Base-by-base conservation (phyloP, 2,797 vertebrate genomes). In the Halcyon smyrnensis region DNA sequence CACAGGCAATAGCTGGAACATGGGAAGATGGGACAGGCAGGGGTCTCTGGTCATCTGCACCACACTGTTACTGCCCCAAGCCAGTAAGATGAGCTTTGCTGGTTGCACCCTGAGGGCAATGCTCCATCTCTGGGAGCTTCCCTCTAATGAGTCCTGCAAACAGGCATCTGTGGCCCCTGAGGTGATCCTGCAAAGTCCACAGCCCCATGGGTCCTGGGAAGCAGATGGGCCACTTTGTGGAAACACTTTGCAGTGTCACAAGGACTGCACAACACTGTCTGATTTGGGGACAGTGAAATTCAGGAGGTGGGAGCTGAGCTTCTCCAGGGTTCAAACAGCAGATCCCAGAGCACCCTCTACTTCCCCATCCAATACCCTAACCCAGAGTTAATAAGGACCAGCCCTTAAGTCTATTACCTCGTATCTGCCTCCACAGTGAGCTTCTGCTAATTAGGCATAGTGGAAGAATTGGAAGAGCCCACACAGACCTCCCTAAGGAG, bases 381-480 rank as follows among this genome's bases (percentile, higher is more conserved):
- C 19, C 28, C 23, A 28, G 59, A 73, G 48, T 34, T 82, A 74
- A 74, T 36, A 41, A 93, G 21, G 28, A 53, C n/a, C 53, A 74
- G 4, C 12, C 27, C 70, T 89, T 5, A 1, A 70, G 13, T 56
- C 73, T 75, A 41, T 84, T 94, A 90, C 57, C 62, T 76, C 53
- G 51, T 89, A 56, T 59, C 16, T 2, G 37, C 34, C 74, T 86
- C 89, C 68, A 41, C 60, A 36, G 57, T 36, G 80, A 95, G 16
- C 39, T 74, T 20, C 18, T 46, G 12, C 77, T 90, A 88, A 93
- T 97, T 90, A 90, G 84, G 21, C 15, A 7, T 4, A 41, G 34
- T 67, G 34, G 60, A 62, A 93, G 87, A 90, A 87, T 67, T 95
- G 70, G 23, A 90, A 84, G 60, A 96, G 53, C 37, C 30, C 82